phyloP scores from a whole-genome alignment of 2,888 invertebrate species.

The Caenorhabditis becei region DNA sequence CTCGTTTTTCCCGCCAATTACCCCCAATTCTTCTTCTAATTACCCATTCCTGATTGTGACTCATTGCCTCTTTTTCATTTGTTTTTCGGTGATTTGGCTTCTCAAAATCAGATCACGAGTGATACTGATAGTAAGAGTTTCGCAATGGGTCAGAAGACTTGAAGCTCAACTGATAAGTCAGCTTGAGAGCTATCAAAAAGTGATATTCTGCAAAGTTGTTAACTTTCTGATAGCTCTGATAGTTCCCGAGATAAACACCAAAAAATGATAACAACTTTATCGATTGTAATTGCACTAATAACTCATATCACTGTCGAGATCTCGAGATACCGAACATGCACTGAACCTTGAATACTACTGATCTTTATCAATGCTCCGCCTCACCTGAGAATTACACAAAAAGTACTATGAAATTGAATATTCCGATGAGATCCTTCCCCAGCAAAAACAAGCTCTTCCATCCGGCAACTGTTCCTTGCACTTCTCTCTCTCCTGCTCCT shows the following conservation, averaged over 20 bases:
- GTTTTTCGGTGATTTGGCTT: constrained; percentile 18
- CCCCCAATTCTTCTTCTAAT: constrained; percentile 6
- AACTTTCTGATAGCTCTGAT: background rate
- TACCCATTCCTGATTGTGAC: constrained; percentile 41
- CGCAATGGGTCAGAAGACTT: constrained; percentile 4
- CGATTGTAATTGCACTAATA: too few relatives aligned
- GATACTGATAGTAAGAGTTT: constrained; percentile 10
- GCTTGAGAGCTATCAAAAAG: background rate
- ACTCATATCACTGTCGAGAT: too few relatives aligned
- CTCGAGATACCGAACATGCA: too few relatives aligned
- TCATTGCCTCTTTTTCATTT: constrained; percentile 32
- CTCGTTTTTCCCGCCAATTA: background rate
- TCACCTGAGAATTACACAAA: background rate
- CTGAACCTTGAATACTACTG: too few relatives aligned
- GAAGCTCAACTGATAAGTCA: too few relatives aligned
- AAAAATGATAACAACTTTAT: too few relatives aligned
- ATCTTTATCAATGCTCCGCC: too few relatives aligned
- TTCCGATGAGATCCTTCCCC: background rate
- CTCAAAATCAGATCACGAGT: background rate
- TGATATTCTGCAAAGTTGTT: background rate
- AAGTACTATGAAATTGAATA: background rate
- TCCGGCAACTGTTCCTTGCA: background rate
- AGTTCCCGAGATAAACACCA: background rate
- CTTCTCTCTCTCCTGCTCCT: background rate
- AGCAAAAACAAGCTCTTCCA: background rate